These are phyloP conservation scores for Drosophila baimaii DNA, from an alignment of 1,140 invertebrate species.

Conservation along the genomic window DNA sequence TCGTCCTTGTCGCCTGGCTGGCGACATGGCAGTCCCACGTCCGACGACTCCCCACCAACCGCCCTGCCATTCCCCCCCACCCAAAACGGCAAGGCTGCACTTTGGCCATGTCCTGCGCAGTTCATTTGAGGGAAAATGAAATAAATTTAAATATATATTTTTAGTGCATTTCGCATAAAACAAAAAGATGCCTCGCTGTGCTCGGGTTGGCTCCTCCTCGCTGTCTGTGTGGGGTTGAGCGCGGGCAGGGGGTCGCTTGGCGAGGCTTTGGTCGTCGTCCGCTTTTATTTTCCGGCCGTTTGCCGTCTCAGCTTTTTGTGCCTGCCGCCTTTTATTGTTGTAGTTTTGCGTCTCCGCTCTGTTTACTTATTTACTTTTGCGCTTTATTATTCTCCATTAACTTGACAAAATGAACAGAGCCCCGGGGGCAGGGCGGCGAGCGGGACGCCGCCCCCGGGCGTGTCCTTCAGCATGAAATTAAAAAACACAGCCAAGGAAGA, in stretches of 20 bases:
- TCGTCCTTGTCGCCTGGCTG: conserved; percentile 71
- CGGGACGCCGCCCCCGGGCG: conserved; percentile 12
- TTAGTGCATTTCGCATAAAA: conserved; percentile 83
- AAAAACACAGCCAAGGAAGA: conserved; percentile 34
- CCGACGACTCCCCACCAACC: conserved; percentile 26
- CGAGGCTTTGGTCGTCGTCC: conserved; percentile 51
- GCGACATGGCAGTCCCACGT: conserved; percentile 57
- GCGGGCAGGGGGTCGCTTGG: conserved; percentile 41
- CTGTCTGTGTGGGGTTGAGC: neutral
- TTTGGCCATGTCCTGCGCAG: conserved; percentile 60
- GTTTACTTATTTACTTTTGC: conserved; percentile 82
- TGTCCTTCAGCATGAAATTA: conserved; percentile 57
- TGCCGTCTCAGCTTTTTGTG: conserved; percentile 75
- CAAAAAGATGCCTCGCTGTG: conserved; percentile 78
- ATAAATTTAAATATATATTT: conserved; percentile 84
- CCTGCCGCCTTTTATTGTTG: conserved; percentile 75
- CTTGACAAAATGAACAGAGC: conserved; percentile 76
- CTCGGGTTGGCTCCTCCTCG: conserved; percentile 13
- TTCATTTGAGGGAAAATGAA: conserved; percentile 80
- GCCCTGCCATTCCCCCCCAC: conserved; percentile 21
- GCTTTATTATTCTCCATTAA: conserved; percentile 83
- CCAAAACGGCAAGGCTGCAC: conserved; percentile 29
- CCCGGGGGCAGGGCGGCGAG: neutral
- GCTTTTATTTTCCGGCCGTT: conserved; percentile 80
- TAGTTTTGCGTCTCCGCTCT: conserved; percentile 68